Evolutionary conservation across 2,888 invertebrate genomes (phyloP).

Genomic region (Ophonus ardosiacus): DNA sequence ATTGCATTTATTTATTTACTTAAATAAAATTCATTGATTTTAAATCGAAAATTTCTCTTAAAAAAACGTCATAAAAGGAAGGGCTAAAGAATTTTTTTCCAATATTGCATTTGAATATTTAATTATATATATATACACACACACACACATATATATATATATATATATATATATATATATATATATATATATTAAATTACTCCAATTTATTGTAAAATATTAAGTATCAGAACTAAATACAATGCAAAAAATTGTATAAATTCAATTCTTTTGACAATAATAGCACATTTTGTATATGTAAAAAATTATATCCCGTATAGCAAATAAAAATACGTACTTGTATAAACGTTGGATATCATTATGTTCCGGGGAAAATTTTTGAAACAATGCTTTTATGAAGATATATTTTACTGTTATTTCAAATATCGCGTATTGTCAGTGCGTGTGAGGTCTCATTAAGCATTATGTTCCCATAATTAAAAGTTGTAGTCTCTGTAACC

Average conservation of each 20-base stretch:
- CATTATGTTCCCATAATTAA: constrained; percentile 35
- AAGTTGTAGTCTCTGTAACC: constrained; percentile 10
- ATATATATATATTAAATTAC: too few relatives aligned
- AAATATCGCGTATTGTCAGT: constrained; percentile 1
- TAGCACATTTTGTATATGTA: too few relatives aligned
- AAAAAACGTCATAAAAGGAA: too few relatives aligned
- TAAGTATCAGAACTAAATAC: neutral
- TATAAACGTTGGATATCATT: neutral
- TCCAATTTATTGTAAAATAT: too few relatives aligned
- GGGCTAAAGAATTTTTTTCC: too few relatives aligned
- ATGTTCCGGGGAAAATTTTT: neutral
- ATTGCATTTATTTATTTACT: too few relatives aligned
- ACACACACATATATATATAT: too few relatives aligned
- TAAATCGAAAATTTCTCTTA: too few relatives aligned
- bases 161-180: too few relatives aligned
- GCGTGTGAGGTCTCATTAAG: constrained; percentile 15
- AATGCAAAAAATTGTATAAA: neutral
- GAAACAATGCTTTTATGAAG: neutral
- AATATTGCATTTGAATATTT: too few relatives aligned
- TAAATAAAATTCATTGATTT: too few relatives aligned
- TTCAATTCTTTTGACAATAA: neutral
- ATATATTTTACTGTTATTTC: constrained; percentile 15
- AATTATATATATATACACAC: too few relatives aligned
- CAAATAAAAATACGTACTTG: neutral
- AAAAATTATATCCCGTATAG: neutral